Evolutionary conservation across 2,888 invertebrate species (phyloP).

Genomic region (Crepidodera aurea): DNA sequence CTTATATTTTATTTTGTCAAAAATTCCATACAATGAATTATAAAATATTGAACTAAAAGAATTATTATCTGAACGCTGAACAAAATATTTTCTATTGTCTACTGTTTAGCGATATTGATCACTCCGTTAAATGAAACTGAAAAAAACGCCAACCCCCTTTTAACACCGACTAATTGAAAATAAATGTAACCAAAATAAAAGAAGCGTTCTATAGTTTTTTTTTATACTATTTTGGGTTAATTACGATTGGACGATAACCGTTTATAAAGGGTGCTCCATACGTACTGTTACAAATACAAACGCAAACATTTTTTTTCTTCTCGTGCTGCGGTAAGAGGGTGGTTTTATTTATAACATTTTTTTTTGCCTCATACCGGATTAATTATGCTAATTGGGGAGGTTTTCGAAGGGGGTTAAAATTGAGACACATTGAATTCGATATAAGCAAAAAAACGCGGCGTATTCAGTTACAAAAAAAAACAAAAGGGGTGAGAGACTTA

Average conservation of each 20-base stretch:
- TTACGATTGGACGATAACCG: slow-evolving; percentile 44
- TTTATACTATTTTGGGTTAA: slow-evolving; percentile 40
- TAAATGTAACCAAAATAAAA: slow-evolving; percentile 39
- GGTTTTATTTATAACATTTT: slow-evolving; percentile 44
- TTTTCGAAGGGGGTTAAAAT: slow-evolving; percentile 39
- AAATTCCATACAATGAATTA: no score
- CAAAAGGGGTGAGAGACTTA: slow-evolving; percentile 43
- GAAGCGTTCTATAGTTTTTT: slow-evolving; percentile 33
- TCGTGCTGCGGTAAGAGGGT: slow-evolving; percentile 43
- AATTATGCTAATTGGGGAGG: slow-evolving; percentile 45
- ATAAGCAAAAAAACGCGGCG: slow-evolving; percentile 37
- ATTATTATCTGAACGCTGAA: no score
- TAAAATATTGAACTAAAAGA: no score
- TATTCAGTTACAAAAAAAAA: slow-evolving; percentile 40
- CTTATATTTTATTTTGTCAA: no score
- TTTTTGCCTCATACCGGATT: slow-evolving; percentile 43
- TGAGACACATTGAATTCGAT: slow-evolving; percentile 42
- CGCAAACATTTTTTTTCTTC: slow-evolving; percentile 46
- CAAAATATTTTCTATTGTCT: no score
- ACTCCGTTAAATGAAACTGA: slow-evolving; percentile 10
- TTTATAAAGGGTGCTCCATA: slow-evolving; percentile 38
- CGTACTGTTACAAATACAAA: slow-evolving; percentile 43
- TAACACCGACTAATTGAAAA: slow-evolving; percentile 37
- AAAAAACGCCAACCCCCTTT: slow-evolving; percentile 22
- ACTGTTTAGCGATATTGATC: slow-evolving; percentile 22